Percentiles rank a stretch among this genome's conserved stretches.
phyloP scores from a whole-genome alignment of 64 coral and sea anemone genomes.

The Pocillopora verrucosa region DNA sequence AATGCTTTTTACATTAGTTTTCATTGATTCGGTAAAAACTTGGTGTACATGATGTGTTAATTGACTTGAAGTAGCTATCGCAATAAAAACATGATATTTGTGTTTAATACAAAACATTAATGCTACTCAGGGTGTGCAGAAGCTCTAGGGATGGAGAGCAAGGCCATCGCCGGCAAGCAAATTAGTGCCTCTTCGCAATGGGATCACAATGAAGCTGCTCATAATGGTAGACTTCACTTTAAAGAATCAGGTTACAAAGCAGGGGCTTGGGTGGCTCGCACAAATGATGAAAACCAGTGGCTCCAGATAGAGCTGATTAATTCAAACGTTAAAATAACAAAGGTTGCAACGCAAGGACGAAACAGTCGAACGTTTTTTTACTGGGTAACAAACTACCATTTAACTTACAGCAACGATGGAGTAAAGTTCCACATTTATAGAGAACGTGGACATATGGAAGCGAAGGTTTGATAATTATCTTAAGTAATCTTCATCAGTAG shows the following conservation, averaged over 20 bases:
- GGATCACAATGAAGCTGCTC: not conserved
- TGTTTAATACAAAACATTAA: too few relatives aligned
- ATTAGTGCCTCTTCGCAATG: constrained; percentile 38
- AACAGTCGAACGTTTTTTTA: not conserved
- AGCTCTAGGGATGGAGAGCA: not conserved
- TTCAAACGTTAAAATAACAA: not conserved
- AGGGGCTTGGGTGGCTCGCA: constrained; percentile 6
- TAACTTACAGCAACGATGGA: not conserved
- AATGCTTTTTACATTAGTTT: too few relatives aligned
- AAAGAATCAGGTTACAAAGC: not conserved
- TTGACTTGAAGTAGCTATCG: too few relatives aligned
- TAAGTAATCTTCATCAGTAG: too few relatives aligned
- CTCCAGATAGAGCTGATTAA: constrained; percentile 29
- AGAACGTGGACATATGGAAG: not conserved
- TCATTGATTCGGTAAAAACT: too few relatives aligned
- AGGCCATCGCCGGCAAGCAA: not conserved
- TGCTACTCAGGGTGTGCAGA: not conserved
- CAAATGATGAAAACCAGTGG: constrained; percentile 27
- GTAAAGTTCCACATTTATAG: not conserved
- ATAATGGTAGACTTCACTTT: constrained; percentile 36
- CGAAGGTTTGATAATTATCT: not conserved
- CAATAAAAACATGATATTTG: too few relatives aligned
- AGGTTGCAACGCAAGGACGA: constrained; percentile 29
- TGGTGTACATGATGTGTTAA: too few relatives aligned
- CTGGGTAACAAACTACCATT: constrained; percentile 27